Evolutionary conservation across 2,888 invertebrate genomes (phyloP), one percentile per base, ranked within the genome.

Genomic region (Sphecodes monilicornis): DNA sequence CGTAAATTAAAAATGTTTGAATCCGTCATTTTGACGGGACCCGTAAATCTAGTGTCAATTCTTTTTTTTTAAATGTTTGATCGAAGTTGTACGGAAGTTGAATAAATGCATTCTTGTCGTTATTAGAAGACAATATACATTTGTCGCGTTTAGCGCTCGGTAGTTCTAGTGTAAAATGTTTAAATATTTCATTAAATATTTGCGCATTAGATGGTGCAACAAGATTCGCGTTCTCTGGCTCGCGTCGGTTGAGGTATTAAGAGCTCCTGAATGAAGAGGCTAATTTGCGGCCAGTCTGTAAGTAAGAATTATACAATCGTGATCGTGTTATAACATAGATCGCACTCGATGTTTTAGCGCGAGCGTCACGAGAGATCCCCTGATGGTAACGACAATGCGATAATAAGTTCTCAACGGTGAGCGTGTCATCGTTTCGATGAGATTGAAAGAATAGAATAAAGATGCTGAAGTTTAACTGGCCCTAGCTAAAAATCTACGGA

Each of bases 391-490:
- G 22, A 22, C 50, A 50, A 22, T 8, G 50, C 22, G 22, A 8
- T 22, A 3, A 8, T 22, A 8, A 10, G 50, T 22, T 8, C 18
- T 5, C 18, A 46, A 46, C 46, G 46, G 46, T 5, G 46, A n/a
- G n/a, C 5, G 36, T 5, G 36, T 36, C 36, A 5, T 36, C 36
- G 22, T 22, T 60, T 3, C 22, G n/a, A 60, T 5, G 16, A 16
- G 32, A 10, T 22, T 39, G 43, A 8, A 43, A 39, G n/a, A 60
- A 11, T 54, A 1, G 54, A 3, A 54, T 1, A 1, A n/a, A 54
- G n/a, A 54, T 4, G 54, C 54, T 54, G 11, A 41, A 11, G 11
- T 41, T 10, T 41, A 57, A 83, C 72, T 83, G 84, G 71, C 76
- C 68, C 68, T 29, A 83, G 36, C 32, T 73, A 41, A 16, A 32